phyloP scores from a whole-genome alignment of 2,888 invertebrate genomes.

The Morpho achilles region DNA sequence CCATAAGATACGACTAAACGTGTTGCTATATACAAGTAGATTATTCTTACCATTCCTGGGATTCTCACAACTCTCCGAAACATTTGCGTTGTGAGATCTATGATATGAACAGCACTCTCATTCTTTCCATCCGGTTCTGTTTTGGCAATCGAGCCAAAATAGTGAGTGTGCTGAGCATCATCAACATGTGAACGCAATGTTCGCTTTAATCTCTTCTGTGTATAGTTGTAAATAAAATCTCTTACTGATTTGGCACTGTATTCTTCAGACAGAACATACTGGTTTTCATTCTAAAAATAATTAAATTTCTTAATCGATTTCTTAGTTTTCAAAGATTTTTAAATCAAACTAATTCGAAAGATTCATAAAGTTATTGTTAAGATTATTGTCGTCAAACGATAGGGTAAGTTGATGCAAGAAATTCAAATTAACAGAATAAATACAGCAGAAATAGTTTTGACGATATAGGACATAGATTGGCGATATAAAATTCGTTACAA shows the following conservation, averaged over 20 bases:
- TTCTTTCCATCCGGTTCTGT: conserved; percentile 32
- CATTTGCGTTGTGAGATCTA: conserved; percentile 82
- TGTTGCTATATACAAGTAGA: no score
- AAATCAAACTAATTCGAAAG: no score
- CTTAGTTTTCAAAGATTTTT: no score
- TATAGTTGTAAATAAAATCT: conserved; percentile 78
- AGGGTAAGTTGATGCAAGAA: no score
- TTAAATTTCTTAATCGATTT: conserved; percentile 8
- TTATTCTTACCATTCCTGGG: conserved; percentile 74
- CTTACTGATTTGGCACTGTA: conserved; percentile 70
- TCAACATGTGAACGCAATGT: conserved; percentile 57
- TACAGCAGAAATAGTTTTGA: no score
- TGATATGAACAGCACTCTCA: conserved; percentile 68
- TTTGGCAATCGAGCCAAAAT: conserved; percentile 48
- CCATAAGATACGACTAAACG: no score
- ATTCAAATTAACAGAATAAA: no score
- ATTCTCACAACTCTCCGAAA: conserved; percentile 82
- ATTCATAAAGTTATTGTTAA: no score
- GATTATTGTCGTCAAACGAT: no score
- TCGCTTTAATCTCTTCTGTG: conserved; percentile 53
- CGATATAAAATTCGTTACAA: no score
- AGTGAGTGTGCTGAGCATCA: conserved; percentile 62
- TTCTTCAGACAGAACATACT: conserved; percentile 79
- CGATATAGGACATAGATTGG: no score
- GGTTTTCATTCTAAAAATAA: conserved; percentile 82